Conservation (phyloP, 2,797 vertebrate genomes). For the Glyptemys insculpta region DNA sequence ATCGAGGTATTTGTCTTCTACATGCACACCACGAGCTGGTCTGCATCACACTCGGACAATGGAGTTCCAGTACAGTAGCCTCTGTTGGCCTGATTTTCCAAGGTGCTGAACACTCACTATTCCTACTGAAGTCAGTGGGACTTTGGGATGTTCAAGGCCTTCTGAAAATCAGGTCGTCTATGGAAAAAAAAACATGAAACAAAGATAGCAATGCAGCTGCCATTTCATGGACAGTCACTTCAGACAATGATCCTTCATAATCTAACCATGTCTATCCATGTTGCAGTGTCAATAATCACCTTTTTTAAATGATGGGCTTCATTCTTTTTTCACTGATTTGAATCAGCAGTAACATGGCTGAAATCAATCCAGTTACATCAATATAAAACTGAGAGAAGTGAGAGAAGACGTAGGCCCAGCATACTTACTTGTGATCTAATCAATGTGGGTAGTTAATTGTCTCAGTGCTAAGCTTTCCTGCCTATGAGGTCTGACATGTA, state of each 20-base stretch:
- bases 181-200: neutral
- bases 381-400: neutral
- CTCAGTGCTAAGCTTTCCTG: neutral
- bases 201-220: neutral
- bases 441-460: neutral
- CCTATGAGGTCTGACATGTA: neutral
- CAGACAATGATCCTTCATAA: neutral
- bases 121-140: neutral
- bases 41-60: neutral
- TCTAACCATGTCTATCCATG: neutral
- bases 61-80: constrained; percentile 6
- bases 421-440: neutral
- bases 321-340: neutral
- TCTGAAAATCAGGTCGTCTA: neutral
- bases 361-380: neutral
- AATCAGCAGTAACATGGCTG: neutral
- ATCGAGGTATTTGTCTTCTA: constrained; percentile 22
- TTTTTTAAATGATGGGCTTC: neutral
- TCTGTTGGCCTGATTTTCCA: neutral
- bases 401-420: neutral
- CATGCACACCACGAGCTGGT: neutral
- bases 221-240: neutral
- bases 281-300: neutral
- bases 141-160: neutral
- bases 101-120: neutral